phyloP scores from a whole-genome alignment of 2,113 vertebrate genomes.

The Crypturellus undulatus region DNA sequence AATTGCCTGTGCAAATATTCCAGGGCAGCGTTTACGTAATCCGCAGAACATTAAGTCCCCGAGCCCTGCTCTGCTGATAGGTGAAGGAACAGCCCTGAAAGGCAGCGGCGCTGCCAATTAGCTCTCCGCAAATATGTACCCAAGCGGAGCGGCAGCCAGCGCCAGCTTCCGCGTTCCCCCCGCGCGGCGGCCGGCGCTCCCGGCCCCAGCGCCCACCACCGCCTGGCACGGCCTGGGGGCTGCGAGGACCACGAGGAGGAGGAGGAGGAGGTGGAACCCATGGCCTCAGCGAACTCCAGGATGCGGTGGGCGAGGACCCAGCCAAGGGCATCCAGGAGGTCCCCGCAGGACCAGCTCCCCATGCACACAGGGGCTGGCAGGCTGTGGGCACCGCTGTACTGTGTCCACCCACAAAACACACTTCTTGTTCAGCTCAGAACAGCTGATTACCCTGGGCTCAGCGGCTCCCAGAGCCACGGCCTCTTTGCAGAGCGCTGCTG shows the following conservation, averaged over 20 bases:
- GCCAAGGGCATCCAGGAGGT: too few species aligned
- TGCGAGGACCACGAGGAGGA: too few species aligned
- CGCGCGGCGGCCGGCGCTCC: background rate
- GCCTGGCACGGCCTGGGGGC: too few species aligned
- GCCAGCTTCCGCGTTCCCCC: conserved; percentile 58
- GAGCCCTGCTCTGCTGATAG: conserved; percentile 73
- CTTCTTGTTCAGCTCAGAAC: background rate
- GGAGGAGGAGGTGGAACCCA: too few species aligned
- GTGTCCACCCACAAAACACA: background rate
- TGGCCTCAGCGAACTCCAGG: too few species aligned
- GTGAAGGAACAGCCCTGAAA: conserved; percentile 76
- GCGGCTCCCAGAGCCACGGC: too few species aligned
- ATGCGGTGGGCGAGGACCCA: too few species aligned
- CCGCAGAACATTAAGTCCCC: conserved; percentile 77
- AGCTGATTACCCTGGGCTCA: background rate
- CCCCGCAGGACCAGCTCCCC: too few species aligned
- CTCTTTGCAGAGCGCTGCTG: background rate
- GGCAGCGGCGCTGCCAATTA: conserved; percentile 72
- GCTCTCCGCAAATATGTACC: conserved; percentile 80
- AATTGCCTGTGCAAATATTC: conserved; percentile 76
- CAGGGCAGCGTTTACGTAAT: conserved; percentile 73
- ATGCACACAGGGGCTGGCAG: too few species aligned
- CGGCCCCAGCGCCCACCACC: too few species aligned
- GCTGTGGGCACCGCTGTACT: too few species aligned
- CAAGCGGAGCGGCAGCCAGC: conserved; percentile 61